Evolutionary conservation across 1,140 invertebrate genomes (phyloP).

Genomic region (Drosophila murphyi): DNA sequence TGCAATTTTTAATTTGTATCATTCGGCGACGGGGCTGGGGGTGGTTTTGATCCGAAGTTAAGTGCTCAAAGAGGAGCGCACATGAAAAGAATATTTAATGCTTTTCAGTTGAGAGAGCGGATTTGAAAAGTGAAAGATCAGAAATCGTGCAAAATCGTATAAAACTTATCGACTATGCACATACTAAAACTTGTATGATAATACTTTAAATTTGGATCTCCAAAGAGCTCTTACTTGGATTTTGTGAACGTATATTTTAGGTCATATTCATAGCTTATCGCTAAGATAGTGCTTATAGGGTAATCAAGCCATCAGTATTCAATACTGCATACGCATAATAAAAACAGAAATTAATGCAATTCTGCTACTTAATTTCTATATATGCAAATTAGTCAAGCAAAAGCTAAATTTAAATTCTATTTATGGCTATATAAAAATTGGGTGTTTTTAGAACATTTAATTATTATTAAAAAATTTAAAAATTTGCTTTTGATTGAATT

Average conservation of each 20-base stretch:
- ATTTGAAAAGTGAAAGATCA: constrained; percentile 9
- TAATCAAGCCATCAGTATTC: neutral
- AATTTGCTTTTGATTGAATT: constrained; percentile 15
- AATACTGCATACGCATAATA: neutral
- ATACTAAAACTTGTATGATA: constrained; percentile 5
- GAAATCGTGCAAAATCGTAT: constrained; percentile 2
- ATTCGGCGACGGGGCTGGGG: neutral
- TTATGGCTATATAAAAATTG: neutral
- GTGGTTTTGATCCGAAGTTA: neutral
- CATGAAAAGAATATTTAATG: constrained; percentile 17
- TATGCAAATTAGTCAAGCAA: constrained; percentile 3
- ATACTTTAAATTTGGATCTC: neutral
- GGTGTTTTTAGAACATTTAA: constrained; percentile 20
- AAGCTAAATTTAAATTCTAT: neutral
- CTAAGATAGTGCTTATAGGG: neutral
- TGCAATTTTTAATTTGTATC: constrained; percentile 28
- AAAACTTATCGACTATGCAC: constrained; percentile 3
- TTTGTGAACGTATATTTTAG: neutral
- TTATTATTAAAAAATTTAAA: constrained; percentile 6
- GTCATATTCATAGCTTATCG: constrained; percentile 2
- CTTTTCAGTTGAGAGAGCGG: neutral
- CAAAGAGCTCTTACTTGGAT: neutral
- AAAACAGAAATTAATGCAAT: constrained; percentile 4
- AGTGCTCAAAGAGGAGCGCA: constrained; percentile 6
- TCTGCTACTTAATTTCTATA: neutral